These are phyloP conservation scores for Hycleus phaleratus DNA, from an alignment of 1,140 invertebrate species.

Conservation along the genomic window DNA sequence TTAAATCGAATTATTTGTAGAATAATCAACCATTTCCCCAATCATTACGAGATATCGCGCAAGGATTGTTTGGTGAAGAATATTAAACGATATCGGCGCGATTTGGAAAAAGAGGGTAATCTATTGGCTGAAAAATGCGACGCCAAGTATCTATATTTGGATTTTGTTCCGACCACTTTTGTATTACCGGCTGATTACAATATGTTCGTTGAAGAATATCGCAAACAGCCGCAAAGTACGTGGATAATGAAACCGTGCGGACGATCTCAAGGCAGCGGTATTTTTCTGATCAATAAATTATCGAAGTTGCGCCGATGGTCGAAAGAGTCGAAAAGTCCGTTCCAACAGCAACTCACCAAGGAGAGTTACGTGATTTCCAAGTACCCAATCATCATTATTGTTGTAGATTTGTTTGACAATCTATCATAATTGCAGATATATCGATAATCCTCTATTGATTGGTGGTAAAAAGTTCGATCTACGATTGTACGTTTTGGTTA, in stretches of 20 bases:
- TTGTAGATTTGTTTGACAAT: too few species aligned
- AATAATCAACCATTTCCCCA: slow-evolving; percentile 86
- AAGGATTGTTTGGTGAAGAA: slow-evolving; percentile 95
- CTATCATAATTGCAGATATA: slow-evolving; percentile 49
- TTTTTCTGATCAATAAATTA: slow-evolving; percentile 82
- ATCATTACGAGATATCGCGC: slow-evolving; percentile 89
- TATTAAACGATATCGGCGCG: slow-evolving; percentile 87
- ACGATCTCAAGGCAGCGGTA: slow-evolving; percentile 80
- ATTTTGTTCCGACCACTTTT: slow-evolving; percentile 90
- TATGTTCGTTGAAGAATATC: slow-evolving; percentile 91
- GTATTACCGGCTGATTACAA: slow-evolving; percentile 91
- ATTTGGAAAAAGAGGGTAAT: slow-evolving; percentile 84
- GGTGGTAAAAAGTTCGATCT: slow-evolving; percentile 88
- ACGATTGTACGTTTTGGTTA: slow-evolving; percentile 74
- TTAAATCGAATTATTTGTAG: slow-evolving; percentile 35
- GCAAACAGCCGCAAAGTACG: slow-evolving; percentile 82
- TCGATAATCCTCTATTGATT: slow-evolving; percentile 77
- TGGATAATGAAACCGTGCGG: slow-evolving; percentile 98
- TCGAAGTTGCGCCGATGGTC: slow-evolving; percentile 86
- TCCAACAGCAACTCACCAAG: slow-evolving; percentile 75
- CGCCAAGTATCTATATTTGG: slow-evolving; percentile 70
- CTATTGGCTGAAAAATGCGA: slow-evolving; percentile 69
- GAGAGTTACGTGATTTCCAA: slow-evolving; percentile 87
- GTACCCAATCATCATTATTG: slow-evolving; percentile 30
- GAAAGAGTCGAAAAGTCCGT: slow-evolving; percentile 68